phyloP scores from a whole-genome alignment of 2,797 vertebrate genomes.

The Pangasius sanitwongsei region DNA sequence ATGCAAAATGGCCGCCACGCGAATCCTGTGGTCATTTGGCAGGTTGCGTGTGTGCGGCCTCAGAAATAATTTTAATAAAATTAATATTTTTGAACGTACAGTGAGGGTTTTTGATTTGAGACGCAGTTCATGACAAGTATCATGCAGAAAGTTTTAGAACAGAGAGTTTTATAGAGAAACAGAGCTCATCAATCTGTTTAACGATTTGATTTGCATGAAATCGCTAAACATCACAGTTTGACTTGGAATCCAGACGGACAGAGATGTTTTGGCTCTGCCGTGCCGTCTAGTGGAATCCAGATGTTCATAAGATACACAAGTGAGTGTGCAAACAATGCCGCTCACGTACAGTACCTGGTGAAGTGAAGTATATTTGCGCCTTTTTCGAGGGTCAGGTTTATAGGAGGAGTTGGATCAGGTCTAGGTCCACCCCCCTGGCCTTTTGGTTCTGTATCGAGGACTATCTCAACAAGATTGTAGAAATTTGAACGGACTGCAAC shows the following conservation, averaged over 20 bases:
- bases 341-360: neutral
- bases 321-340: neutral
- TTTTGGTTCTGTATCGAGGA: neutral
- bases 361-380: neutral
- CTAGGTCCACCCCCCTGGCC: neutral
- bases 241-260: neutral
- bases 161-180: neutral
- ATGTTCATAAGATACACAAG: neutral
- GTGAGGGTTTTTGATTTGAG: neutral
- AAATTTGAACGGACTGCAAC: neutral
- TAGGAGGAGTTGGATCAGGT: neutral
- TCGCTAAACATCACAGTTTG: neutral
- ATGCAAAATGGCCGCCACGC: neutral
- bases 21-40: neutral
- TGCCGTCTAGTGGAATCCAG: neutral
- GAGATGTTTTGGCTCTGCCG: neutral
- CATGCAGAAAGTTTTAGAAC: neutral
- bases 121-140: neutral
- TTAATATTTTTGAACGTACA: neutral
- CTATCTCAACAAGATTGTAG: neutral
- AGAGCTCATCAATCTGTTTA: neutral
- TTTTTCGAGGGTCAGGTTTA: neutral
- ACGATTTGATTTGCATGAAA: no score
- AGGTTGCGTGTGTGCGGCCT: neutral
- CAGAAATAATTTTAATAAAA: no score